Evolutionary conservation across 2,797 vertebrate genomes (phyloP).

Genomic region (Peromyscus aztecus): DNA sequence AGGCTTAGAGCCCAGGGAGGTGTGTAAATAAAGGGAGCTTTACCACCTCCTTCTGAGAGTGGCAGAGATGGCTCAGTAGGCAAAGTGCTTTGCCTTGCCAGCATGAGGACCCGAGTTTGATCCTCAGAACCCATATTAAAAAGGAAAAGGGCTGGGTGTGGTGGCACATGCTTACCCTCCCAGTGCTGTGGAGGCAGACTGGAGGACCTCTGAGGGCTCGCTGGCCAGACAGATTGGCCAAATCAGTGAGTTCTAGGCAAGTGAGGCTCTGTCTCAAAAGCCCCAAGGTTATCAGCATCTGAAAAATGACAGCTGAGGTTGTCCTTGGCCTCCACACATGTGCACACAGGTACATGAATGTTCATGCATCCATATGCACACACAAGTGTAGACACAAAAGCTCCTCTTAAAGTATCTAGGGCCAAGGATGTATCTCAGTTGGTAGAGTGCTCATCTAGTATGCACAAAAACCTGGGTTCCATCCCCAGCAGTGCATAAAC

Average conservation of each 20-base stretch:
- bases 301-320: background rate
- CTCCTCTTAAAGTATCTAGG: background rate
- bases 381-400: background rate
- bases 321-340: background rate
- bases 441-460: background rate
- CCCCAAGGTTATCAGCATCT: background rate
- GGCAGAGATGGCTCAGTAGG: background rate
- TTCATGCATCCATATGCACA: background rate
- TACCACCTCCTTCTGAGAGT: background rate
- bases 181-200: background rate
- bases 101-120: background rate
- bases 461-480: background rate
- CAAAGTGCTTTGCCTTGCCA: background rate
- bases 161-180: background rate
- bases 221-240: background rate
- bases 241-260: background rate
- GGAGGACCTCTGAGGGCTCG: background rate
- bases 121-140: background rate
- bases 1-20: background rate
- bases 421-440: background rate
- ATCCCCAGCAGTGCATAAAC: no score
- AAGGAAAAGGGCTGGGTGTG: background rate
- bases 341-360: background rate
- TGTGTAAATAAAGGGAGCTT: background rate
- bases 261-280: background rate